Conservation (phyloP, 2,113 vertebrate species). For the Pterocles burchelli region DNA sequence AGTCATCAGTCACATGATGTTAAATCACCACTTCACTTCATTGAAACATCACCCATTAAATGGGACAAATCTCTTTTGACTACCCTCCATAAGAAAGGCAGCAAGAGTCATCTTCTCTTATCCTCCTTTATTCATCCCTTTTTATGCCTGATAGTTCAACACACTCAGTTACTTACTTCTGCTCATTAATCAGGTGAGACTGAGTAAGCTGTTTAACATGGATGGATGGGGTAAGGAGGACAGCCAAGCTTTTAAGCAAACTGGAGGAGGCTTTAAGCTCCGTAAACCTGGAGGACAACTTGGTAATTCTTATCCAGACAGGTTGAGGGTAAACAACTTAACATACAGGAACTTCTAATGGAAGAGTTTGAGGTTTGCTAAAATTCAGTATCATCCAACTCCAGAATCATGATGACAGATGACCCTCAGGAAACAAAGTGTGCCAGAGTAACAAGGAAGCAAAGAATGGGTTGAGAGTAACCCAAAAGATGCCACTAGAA, state of each 20-base stretch:
- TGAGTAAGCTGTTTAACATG: neutral
- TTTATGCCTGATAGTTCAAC: neutral
- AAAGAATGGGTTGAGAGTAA: neutral
- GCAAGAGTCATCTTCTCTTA: neutral
- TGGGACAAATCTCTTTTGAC: neutral
- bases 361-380: neutral
- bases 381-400: neutral
- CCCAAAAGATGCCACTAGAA: neutral
- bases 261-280: neutral
- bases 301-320: neutral
- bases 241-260: neutral
- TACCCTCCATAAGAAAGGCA: neutral
- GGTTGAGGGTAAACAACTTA: neutral
- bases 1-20: neutral
- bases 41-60: neutral
- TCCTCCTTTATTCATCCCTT: neutral
- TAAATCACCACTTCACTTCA: neutral
- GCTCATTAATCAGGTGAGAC: neutral
- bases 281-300: neutral
- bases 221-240: neutral
- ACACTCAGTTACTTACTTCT: neutral
- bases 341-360: neutral
- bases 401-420: neutral
- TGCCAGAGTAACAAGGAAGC: neutral
- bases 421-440: neutral